A percentile compares a stretch with the other conserved stretches of the same genome.
These are phyloP conservation scores for Cryptus armator DNA, from an alignment of 2,888 invertebrate genomes.

Conservation along the genomic window DNA sequence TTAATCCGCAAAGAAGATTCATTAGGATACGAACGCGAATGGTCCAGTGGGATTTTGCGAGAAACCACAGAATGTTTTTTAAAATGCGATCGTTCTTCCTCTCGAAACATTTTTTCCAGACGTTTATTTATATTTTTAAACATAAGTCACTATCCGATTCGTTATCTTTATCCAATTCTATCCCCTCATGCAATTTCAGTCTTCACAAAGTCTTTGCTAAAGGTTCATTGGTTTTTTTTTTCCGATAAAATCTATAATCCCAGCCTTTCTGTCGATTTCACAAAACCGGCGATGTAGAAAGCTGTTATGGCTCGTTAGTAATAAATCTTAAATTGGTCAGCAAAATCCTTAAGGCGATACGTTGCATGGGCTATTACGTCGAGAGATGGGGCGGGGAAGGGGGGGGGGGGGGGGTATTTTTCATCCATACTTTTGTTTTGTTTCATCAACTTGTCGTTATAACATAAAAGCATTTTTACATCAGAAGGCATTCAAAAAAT, in stretches of 20 bases:
- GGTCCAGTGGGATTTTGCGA: background rate
- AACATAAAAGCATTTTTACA: background rate
- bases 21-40: background rate
- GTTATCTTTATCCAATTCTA: no score
- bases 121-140: no score
- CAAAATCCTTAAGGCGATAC: background rate
- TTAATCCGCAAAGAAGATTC: constrained; percentile 31
- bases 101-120: no score
- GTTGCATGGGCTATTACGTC: background rate
- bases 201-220: no score
- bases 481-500: background rate
- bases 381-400: background rate
- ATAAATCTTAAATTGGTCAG: background rate
- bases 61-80: background rate
- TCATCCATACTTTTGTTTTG: background rate
- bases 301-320: background rate
- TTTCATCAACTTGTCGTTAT: background rate
- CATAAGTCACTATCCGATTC: no score
- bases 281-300: background rate
- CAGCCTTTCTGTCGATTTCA: background rate
- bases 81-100: no score
- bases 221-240: no score
- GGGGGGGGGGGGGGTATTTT: no score
- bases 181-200: no score
- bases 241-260: background rate